Conservation (phyloP, 2,113 vertebrate species). For the Pontoporia blainvillei region DNA sequence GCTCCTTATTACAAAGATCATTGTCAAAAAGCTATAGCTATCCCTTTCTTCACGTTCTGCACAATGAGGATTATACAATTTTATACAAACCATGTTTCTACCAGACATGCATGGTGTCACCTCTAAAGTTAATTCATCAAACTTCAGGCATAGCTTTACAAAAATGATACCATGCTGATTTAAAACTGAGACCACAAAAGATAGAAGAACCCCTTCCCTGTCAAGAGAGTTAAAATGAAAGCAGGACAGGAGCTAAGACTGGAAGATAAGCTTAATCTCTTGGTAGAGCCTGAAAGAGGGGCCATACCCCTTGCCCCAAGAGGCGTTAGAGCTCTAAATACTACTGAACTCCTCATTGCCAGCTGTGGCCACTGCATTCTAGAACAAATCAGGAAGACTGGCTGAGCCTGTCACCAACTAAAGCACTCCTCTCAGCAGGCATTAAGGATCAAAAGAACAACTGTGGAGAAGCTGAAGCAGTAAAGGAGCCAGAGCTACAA, state of each 20-base stretch:
- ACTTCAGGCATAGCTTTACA: neutral
- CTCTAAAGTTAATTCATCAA: constrained; percentile 47
- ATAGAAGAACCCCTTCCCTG: neutral
- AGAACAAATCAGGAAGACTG: neutral
- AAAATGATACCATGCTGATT: neutral
- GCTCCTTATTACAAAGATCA: constrained; percentile 69
- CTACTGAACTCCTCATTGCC: neutral
- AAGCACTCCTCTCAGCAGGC: neutral
- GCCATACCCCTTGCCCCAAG: neutral
- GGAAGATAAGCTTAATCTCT: neutral
- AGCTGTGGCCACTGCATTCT: neutral
- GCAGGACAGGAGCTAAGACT: neutral
- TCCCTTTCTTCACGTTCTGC: constrained; percentile 49
- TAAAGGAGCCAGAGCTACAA: neutral
- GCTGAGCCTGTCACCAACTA: neutral
- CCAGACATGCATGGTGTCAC: neutral
- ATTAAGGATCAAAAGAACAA: neutral
- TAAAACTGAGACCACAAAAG: neutral
- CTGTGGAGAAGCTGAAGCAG: neutral
- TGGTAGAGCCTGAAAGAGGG: neutral
- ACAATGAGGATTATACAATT: constrained; percentile 45
- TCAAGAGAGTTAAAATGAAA: neutral
- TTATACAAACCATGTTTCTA: constrained; percentile 54
- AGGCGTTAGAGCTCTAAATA: neutral
- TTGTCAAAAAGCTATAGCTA: constrained; percentile 45